Evolutionary conservation across 2,888 invertebrate species (phyloP), one percentile per base, ranked within the genome.

Genomic region (Selenia dentaria): DNA sequence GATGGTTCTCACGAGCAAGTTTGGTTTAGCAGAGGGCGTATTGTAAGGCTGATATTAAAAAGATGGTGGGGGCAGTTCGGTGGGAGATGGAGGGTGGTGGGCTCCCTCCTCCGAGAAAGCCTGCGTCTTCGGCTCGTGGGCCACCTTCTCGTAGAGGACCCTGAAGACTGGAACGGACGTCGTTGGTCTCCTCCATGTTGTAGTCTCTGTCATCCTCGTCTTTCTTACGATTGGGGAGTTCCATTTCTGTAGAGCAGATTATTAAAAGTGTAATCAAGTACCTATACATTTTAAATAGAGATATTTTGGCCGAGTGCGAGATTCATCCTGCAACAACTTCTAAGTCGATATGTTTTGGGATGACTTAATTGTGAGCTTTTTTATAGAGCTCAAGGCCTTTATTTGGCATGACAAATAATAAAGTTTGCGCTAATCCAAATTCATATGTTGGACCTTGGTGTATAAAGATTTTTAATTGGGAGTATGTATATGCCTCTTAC

Each of bases 81-180:
- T 62, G 67, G 38, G 73, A 39, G 9, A 76, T 71, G 8, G 76
- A 51, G 31, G 74, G 55, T 47, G 74, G 63, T 12, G 77, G 78
- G 3, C 76, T 74, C 3, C 78, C 83, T 33, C 83, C 87, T 26
- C 84, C 89, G 22, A 89, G 75, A 68, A 84, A 89, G 25, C 83
- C 78, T 0, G 85, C 83, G 58, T 91, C 91, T 59, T 91, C 90
- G 6, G 81, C 72, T 38, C 82, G 55, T 54, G 93, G 82, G 54
- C 90, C 92, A 39, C 93, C 91, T 82, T 94, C 94, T 52, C 93
- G 88, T 22, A 94, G 83, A 1, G 94, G 92, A 29, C 94, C 94
- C 66, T 94, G 94, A 54, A 93, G 93, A 57, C 94, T 93, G 64
- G 93, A 93, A 44, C 94, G 92, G 61, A 93, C 89, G 54, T 91